phyloP scores from a whole-genome alignment of 2,113 vertebrate genomes.

The Neogale vison region DNA sequence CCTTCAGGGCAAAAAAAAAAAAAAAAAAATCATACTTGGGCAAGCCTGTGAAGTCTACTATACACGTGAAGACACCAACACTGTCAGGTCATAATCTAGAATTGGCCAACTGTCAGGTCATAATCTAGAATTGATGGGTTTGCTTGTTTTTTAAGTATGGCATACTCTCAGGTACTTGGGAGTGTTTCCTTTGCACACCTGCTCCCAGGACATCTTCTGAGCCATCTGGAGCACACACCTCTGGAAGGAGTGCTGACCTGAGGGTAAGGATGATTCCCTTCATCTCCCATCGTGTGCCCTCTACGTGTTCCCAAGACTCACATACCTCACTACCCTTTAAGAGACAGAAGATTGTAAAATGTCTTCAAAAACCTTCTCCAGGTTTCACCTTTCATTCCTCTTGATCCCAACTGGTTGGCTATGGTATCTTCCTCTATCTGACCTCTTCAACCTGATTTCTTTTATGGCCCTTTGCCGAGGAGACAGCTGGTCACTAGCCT shows the following conservation, averaged over 20 bases:
- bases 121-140: neutral
- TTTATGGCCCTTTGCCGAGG: neutral
- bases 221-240: neutral
- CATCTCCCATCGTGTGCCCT: neutral
- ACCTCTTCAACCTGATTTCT: neutral
- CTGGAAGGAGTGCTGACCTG: neutral
- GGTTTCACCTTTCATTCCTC: neutral
- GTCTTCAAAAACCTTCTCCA: neutral
- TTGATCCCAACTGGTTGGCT: neutral
- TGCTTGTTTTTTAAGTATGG: neutral
- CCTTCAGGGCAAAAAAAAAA: neutral
- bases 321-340: neutral
- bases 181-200: neutral
- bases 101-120: neutral
- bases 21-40: fast-evolving
- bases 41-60: neutral
- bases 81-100: neutral
- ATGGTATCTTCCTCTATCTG: neutral
- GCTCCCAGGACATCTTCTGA: neutral
- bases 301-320: too few relatives aligned
- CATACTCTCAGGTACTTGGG: neutral
- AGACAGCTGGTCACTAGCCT: neutral
- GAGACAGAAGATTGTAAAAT: neutral
- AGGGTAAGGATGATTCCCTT: neutral
- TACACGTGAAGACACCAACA: neutral